Conservation (phyloP, 2,113 vertebrate species). For the Electrona antarctica region DNA sequence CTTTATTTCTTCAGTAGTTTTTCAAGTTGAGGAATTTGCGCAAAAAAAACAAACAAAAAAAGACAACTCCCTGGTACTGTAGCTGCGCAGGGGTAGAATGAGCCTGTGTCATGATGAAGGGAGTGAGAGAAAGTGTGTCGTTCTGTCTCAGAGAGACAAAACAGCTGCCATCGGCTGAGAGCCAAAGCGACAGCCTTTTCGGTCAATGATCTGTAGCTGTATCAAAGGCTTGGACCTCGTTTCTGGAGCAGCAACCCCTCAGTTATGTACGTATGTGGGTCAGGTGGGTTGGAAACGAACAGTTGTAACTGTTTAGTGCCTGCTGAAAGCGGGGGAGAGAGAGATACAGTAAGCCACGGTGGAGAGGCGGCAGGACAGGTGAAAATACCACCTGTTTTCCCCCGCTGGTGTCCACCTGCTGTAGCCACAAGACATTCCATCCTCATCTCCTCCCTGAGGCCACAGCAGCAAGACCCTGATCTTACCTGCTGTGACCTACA, state of each 20-base stretch:
- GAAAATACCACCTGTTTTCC: conserved; percentile 28
- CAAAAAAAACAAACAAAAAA: conserved; percentile 51
- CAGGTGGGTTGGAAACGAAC: conserved; percentile 70
- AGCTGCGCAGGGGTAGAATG: conserved; percentile 41
- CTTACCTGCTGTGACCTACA: conserved; percentile 52
- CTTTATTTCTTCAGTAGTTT: conserved; percentile 30
- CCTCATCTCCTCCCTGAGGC: conserved; percentile 58
- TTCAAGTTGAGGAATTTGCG: conserved; percentile 48
- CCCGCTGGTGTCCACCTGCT: conserved; percentile 82
- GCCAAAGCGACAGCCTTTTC: conserved; percentile 71
- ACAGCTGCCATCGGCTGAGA: conserved; percentile 66
- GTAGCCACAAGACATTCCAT: conserved; percentile 72
- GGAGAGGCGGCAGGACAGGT: conserved; percentile 20
- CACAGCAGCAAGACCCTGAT: conserved; percentile 50
- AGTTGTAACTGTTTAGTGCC: conserved; percentile 45
- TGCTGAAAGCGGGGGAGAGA: conserved; percentile 42
- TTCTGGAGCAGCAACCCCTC: conserved; percentile 78
- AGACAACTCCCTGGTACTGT: conserved; percentile 29
- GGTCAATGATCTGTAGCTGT: conserved; percentile 70
- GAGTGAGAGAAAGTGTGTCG: conserved; percentile 58
- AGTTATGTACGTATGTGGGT: conserved; percentile 77
- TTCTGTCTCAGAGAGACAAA: conserved; percentile 56
- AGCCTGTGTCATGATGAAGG: conserved; percentile 50
- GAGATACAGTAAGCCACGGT: conserved; percentile 34
- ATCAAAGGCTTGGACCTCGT: conserved; percentile 76